Percentiles rank a stretch among this genome's conserved stretches.
These are phyloP conservation scores for Atta cephalotes DNA, from an alignment of 1,140 invertebrate species.

Conservation along the genomic window DNA sequence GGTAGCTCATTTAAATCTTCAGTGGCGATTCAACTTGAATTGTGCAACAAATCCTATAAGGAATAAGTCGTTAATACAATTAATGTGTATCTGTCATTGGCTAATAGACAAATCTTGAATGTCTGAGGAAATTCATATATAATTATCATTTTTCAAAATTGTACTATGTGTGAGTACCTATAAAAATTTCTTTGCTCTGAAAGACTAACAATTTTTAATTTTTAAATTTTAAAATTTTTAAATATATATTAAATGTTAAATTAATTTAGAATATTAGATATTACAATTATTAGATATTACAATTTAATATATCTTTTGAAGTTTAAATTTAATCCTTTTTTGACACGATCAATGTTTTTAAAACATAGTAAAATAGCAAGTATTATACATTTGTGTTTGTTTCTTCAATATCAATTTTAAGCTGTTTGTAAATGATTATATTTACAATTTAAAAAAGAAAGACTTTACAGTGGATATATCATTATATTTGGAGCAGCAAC, in stretches of 20 bases:
- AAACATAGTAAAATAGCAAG: no score
- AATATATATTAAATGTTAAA: not conserved
- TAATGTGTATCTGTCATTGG: constrained; percentile 46
- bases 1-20: constrained; percentile 59
- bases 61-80: constrained; percentile 62
- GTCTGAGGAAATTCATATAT: not conserved
- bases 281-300: no score
- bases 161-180: not conserved
- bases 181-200: not conserved
- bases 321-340: not conserved
- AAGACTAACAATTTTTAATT: not conserved
- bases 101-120: not conserved
- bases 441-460: no score
- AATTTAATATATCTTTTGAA: not conserved
- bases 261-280: not conserved
- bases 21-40: constrained; percentile 51
- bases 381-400: no score
- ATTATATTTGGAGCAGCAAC: no score
- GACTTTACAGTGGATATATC: no score
- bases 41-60: constrained; percentile 43
- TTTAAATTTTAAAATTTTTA: not conserved
- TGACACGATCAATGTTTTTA: no score
- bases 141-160: not conserved
- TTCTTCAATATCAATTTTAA: no score
- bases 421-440: no score